Evolutionary conservation across 64 coral and sea anemone species (phyloP).

Genomic region (Trachythela sp.): DNA sequence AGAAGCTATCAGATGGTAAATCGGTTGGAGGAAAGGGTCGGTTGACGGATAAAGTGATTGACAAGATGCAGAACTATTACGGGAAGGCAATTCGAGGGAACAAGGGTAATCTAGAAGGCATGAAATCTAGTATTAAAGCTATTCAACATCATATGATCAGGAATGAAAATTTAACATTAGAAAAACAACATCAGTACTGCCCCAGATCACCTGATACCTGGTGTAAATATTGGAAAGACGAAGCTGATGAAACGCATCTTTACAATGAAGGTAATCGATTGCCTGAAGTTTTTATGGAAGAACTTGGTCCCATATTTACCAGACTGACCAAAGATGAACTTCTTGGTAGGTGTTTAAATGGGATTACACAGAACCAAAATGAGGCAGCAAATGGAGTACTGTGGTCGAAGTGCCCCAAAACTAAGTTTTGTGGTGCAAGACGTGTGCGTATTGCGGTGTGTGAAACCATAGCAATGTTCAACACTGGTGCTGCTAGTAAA

Average conservation of each 20-base stretch:
- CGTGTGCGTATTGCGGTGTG: too few species aligned
- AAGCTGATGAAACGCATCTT: not conserved
- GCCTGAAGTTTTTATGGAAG: conserved; percentile 1
- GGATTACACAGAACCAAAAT: conserved; percentile 23
- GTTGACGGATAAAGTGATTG: conserved; percentile 35
- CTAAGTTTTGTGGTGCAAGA: too few species aligned
- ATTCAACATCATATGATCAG: not conserved
- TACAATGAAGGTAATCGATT: not conserved
- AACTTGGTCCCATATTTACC: conserved; percentile 12
- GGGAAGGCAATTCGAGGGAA: conserved; percentile 21
- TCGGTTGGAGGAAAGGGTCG: too few species aligned
- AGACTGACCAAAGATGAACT: conserved; percentile 17
- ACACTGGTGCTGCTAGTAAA: too few species aligned
- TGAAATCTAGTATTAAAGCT: not conserved
- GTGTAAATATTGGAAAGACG: too few species aligned
- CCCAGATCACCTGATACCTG: not conserved
- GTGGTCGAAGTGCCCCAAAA: too few species aligned
- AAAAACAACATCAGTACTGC: conserved; percentile 31
- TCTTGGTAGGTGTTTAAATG: not conserved
- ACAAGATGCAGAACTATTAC: conserved; percentile 7
- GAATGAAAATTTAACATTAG: not conserved
- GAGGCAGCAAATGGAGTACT: too few species aligned
- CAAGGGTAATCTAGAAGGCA: not conserved
- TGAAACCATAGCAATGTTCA: too few species aligned
- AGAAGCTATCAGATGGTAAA: not conserved